Conservation (phyloP, 2,888 invertebrate genomes). For the Chloroclysta siterata region DNA sequence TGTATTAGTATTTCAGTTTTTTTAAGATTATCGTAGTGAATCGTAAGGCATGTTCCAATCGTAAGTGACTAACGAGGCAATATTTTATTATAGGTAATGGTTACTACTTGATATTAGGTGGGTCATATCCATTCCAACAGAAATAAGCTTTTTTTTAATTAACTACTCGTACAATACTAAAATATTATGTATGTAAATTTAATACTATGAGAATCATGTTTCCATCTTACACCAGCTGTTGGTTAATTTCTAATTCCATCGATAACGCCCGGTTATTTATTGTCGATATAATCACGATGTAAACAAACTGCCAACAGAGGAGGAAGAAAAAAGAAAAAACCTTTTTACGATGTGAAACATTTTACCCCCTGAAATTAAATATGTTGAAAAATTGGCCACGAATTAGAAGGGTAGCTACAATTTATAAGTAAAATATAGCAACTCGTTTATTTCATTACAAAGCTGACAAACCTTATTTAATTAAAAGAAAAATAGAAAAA, state of each 20-base stretch:
- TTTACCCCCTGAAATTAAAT: conserved; percentile 25
- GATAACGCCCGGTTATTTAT: conserved; percentile 35
- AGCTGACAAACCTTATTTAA: background rate
- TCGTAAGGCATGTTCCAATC: too few species aligned
- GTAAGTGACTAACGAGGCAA: too few species aligned
- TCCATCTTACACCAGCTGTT: background rate
- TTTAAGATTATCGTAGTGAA: too few species aligned
- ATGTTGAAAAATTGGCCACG: conserved; percentile 26
- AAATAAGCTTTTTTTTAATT: too few species aligned
- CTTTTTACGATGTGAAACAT: conserved; percentile 27
- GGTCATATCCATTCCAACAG: too few species aligned
- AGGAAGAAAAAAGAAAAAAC: background rate
- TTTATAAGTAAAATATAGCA: background rate
- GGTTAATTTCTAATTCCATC: conserved; percentile 33
- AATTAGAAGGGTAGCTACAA: conserved; percentile 14
- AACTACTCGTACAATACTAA: too few species aligned
- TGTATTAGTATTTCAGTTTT: too few species aligned
- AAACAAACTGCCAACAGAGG: conserved; percentile 14
- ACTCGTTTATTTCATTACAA: background rate
- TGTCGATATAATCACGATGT: conserved; percentile 23
- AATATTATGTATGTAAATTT: too few species aligned
- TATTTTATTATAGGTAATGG: too few species aligned
- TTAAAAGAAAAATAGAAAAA: too few species aligned
- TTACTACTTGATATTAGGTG: too few species aligned
- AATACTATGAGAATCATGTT: too few species aligned